Evolutionary conservation across 2,113 vertebrate species (phyloP).

Genomic region (Tiliqua scincoides): DNA sequence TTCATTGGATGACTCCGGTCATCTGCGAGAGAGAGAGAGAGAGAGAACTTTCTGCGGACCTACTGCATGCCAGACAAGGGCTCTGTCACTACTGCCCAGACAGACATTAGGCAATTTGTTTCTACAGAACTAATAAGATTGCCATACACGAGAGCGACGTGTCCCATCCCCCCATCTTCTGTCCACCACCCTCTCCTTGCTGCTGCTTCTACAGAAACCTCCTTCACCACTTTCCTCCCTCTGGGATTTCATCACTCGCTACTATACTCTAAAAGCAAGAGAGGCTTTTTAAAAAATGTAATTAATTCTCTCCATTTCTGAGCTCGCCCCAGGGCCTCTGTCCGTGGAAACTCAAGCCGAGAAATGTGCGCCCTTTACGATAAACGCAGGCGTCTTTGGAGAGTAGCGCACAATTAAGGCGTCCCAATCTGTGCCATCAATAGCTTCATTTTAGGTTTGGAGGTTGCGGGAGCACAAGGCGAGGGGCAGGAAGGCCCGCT

Average conservation of each 20-base stretch:
- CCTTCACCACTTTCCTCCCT: constrained; percentile 6
- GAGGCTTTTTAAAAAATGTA: constrained; percentile 86
- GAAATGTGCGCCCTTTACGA: constrained; percentile 99
- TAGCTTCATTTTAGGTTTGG: constrained; percentile 21
- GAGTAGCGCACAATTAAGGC: constrained; percentile 73
- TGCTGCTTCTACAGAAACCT: constrained; percentile 51
- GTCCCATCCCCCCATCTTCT: constrained; percentile 14
- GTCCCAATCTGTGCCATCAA: constrained; percentile 52
- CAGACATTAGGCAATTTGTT: neutral
- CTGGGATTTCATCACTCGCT: constrained; percentile 60
- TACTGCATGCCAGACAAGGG: too few relatives aligned
- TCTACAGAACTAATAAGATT: constrained; percentile 19
- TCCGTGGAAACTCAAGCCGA: constrained; percentile 86
- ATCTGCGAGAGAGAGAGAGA: too few relatives aligned
- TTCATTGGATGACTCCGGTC: too few relatives aligned
- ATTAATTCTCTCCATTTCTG: constrained; percentile 99
- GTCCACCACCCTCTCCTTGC: constrained; percentile 29
- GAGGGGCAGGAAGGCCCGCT: neutral
- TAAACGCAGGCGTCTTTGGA: constrained; percentile 86
- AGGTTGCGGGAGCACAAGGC: neutral
- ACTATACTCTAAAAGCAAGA: constrained; percentile 82
- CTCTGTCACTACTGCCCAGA: too few relatives aligned
- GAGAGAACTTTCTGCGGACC: too few relatives aligned
- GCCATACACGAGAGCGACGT: constrained; percentile 44
- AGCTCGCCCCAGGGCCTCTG: constrained; percentile 90